Percentiles rank a stretch among this genome's conserved stretches.
phyloP scores from a whole-genome alignment of 2,113 vertebrate species.

The Dolichallabes microphthalmus region DNA sequence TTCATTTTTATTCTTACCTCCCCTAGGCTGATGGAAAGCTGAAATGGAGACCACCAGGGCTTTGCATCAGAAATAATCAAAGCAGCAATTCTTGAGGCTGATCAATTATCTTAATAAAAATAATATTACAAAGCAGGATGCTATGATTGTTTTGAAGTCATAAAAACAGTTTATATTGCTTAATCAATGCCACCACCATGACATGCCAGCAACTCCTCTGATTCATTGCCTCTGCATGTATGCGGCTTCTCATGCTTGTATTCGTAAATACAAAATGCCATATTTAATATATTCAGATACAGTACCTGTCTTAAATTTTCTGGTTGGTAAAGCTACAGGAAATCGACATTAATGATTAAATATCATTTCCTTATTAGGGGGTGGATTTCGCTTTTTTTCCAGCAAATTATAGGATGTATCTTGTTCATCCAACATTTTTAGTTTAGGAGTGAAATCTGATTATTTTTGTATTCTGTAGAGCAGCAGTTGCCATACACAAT shows the following conservation, averaged over 20 bases:
- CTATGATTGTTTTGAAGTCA: constrained; percentile 13
- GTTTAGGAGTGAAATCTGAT: background rate
- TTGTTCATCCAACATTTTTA: background rate
- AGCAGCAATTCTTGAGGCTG: background rate
- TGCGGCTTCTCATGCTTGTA: background rate
- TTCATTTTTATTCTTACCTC: background rate
- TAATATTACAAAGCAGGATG: background rate
- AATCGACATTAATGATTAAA: background rate
- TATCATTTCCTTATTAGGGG: background rate
- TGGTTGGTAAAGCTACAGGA: background rate
- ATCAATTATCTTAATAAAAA: constrained; percentile 18
- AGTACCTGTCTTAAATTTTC: background rate
- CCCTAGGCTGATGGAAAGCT: background rate
- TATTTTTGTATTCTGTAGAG: background rate
- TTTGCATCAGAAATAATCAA: background rate
- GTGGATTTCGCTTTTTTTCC: background rate
- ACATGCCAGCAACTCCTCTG: background rate
- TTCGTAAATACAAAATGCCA: background rate
- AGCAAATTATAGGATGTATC: background rate
- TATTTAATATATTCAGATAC: background rate
- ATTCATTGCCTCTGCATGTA: constrained; percentile 7
- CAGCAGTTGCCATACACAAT: background rate
- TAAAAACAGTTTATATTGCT: constrained; percentile 11
- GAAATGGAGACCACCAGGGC: background rate
- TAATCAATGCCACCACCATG: constrained; percentile 5